Evolutionary conservation across 1,140 invertebrate species (phyloP).

Genomic region (Macrocentrus cingulum): DNA sequence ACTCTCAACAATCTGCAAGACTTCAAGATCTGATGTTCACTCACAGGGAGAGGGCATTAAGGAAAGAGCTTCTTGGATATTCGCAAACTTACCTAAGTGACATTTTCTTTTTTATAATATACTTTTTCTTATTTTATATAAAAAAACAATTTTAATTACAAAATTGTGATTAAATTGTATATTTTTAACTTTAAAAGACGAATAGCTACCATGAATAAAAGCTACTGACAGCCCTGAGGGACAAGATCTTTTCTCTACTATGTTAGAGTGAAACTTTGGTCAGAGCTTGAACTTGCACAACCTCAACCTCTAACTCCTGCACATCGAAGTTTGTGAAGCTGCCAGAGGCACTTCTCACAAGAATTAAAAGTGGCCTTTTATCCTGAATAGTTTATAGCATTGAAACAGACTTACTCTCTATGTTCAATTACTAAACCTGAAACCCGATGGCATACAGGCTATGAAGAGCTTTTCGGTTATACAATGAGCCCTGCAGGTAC

Average conservation of each 20-base stretch:
- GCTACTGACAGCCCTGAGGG: too few relatives aligned
- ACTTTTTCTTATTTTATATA: too few relatives aligned
- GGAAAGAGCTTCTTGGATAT: too few relatives aligned
- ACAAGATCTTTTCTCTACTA: too few relatives aligned
- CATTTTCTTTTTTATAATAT: too few relatives aligned
- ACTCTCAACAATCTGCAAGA: neutral
- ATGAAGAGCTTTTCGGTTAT: too few relatives aligned
- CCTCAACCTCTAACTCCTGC: neutral
- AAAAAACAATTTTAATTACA: too few relatives aligned
- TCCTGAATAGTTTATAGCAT: neutral
- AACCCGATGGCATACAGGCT: too few relatives aligned
- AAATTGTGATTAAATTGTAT: too few relatives aligned
- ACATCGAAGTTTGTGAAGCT: slow-evolving; percentile 8
- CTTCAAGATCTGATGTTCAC: slow-evolving; percentile 9
- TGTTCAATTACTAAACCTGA: slow-evolving; percentile 1
- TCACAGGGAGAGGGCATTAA: neutral
- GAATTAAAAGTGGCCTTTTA: slow-evolving; percentile 10
- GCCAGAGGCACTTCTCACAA: slow-evolving; percentile 14
- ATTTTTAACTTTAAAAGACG: too few relatives aligned
- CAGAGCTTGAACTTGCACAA: neutral
- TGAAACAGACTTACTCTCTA: neutral
- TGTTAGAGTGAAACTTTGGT: slow-evolving; percentile 5
- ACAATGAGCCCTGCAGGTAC: slow-evolving; percentile 1
- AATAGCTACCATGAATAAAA: too few relatives aligned
- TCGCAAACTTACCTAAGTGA: too few relatives aligned